Percentiles rank a stretch among this genome's conserved stretches.
These are phyloP conservation scores for Apamea monoglypha DNA, from an alignment of 2,888 invertebrate genomes.

Conservation along the genomic window DNA sequence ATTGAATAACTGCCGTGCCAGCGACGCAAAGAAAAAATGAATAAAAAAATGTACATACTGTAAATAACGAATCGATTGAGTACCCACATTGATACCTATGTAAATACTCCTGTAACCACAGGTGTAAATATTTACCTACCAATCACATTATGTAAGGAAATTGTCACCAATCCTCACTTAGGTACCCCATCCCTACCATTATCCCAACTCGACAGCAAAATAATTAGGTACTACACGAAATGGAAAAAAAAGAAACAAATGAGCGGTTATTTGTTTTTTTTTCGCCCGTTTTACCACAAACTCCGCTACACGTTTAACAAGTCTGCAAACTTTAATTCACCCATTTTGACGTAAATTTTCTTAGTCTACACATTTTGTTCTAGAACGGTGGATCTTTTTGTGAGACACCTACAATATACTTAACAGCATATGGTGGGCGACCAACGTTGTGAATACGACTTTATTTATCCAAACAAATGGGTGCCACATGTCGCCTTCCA, in stretches of 20 bases:
- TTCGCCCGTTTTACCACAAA: slow-evolving; percentile 27
- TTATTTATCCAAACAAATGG: slow-evolving; percentile 88
- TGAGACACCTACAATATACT: slow-evolving; percentile 58
- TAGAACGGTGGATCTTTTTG: slow-evolving; percentile 47
- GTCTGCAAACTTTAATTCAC: slow-evolving; percentile 5
- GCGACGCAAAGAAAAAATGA: not conserved
- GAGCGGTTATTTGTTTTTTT: not conserved
- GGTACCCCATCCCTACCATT: not conserved
- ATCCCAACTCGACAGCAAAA: not conserved
- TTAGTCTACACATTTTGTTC: slow-evolving; percentile 32
- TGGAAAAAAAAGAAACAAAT: not conserved
- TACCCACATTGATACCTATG: not conserved
- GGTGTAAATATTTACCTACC: not conserved
- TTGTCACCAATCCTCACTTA: slow-evolving; percentile 48
- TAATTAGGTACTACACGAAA: not conserved
- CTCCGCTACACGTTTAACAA: not conserved
- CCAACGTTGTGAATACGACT: slow-evolving; percentile 78
- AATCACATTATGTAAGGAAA: slow-evolving; percentile 13
- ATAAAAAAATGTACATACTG: not conserved
- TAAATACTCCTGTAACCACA: not conserved
- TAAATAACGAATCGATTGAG: not conserved
- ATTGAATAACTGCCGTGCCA: too few relatives aligned
- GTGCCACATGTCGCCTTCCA: slow-evolving; percentile 85
- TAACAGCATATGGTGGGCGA: slow-evolving; percentile 79
- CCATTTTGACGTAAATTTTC: slow-evolving; percentile 30